A percentile compares a stretch with the other conserved stretches of the same genome.
These are phyloP conservation scores for Glaucopsyche alexis DNA, from an alignment of 2,888 invertebrate species.

Conservation along the genomic window DNA sequence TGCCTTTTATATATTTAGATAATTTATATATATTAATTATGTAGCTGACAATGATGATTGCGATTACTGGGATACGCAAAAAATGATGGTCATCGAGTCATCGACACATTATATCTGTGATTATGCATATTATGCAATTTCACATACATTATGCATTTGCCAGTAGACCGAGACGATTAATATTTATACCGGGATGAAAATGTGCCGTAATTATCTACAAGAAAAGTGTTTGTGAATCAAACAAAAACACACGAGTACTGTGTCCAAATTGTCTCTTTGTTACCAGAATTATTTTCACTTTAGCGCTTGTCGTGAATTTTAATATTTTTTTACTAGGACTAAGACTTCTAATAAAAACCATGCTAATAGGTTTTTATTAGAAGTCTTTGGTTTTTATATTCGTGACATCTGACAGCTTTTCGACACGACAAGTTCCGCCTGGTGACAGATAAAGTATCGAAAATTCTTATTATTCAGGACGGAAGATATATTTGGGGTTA, in stretches of 20 bases:
- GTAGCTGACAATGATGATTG: background rate
- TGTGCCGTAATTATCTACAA: background rate
- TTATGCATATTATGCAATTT: conserved; percentile 26
- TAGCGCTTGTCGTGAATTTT: background rate
- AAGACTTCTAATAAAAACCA: no score
- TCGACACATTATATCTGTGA: background rate
- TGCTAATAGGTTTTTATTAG: no score
- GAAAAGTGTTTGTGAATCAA: background rate
- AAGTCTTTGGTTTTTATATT: no score
- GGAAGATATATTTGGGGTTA: no score
- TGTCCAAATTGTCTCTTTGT: background rate
- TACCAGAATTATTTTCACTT: background rate
- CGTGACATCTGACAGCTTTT: no score
- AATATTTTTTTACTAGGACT: background rate
- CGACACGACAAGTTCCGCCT: no score
- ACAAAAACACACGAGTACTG: background rate
- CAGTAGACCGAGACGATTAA: background rate
- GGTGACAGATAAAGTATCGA: no score
- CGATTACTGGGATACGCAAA: background rate
- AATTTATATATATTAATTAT: no score
- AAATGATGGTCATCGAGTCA: conserved; percentile 11
- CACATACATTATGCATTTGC: conserved; percentile 21
- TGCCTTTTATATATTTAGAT: no score
- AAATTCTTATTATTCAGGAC: no score
- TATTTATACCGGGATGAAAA: conserved; percentile 18